Evolutionary conservation across 2,888 invertebrate genomes (phyloP).

Genomic region (Rhimphoctona megacephalus): DNA sequence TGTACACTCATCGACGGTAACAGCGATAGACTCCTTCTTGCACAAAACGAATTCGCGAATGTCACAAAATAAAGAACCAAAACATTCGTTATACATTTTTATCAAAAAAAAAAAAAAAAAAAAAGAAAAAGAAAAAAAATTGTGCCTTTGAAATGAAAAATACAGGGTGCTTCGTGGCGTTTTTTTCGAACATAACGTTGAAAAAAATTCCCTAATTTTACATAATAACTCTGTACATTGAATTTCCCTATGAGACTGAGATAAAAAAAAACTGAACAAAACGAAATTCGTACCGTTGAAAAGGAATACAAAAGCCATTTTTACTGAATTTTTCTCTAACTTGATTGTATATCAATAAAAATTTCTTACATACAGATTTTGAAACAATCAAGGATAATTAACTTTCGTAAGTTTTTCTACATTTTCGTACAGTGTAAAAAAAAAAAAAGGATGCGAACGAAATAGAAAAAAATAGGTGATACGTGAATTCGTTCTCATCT

Average conservation of each 20-base stretch:
- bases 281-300: constrained; percentile 69
- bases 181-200: not conserved
- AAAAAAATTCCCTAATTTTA: not conserved
- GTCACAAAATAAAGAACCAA: constrained; percentile 1
- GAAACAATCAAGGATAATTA: constrained; percentile 13
- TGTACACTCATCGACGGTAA: not conserved
- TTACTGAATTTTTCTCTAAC: constrained; percentile 25
- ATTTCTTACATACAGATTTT: constrained; percentile 62
- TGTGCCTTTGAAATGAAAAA: constrained; percentile 34
- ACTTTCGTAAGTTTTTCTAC: not conserved
- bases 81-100: not conserved
- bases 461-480: constrained; percentile 42
- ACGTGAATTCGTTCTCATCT: constrained; percentile 54
- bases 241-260: constrained; percentile 75
- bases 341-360: constrained; percentile 24
- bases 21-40: not conserved
- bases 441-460: constrained; percentile 10
- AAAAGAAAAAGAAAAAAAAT: not conserved
- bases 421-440: not conserved
- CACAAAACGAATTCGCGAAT: constrained; percentile 29
- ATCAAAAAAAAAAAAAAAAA: not conserved
- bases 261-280: constrained; percentile 55
- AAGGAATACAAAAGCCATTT: constrained; percentile 52
- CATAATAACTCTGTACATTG: constrained; percentile 13
- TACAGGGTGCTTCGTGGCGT: not conserved